Percentiles rank a stretch among this genome's conserved stretches.
Conservation (phyloP, 1,140 invertebrate genomes). For the Apis dorsata region DNA sequence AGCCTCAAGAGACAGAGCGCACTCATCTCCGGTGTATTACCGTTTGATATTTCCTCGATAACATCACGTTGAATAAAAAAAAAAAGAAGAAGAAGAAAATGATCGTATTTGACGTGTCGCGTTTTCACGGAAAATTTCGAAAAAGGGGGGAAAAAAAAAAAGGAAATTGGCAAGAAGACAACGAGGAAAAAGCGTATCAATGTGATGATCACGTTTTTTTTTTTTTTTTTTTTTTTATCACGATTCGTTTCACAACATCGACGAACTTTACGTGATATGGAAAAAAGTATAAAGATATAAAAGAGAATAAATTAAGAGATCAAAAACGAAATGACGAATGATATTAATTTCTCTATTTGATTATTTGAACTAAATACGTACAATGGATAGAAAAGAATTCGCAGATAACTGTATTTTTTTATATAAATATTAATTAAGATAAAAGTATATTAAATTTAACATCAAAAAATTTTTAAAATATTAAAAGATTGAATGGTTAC, state of each 20-base stretch:
- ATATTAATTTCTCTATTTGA: background rate
- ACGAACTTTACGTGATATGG: background rate
- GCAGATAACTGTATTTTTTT: too few relatives aligned
- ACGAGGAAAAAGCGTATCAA: background rate
- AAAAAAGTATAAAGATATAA: background rate
- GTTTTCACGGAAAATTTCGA: background rate
- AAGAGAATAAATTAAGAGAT: too few relatives aligned
- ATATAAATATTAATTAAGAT: too few relatives aligned
- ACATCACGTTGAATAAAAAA: background rate
- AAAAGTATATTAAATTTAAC: too few relatives aligned
- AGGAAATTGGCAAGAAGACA: background rate
- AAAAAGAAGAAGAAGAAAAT: background rate
- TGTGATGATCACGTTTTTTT: background rate
- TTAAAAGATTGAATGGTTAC: too few relatives aligned
- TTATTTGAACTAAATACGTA: background rate
- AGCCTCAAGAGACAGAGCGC: background rate
- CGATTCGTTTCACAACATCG: background rate
- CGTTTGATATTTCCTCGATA: conserved; percentile 33
- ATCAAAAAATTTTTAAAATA: too few relatives aligned
- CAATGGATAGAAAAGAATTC: too few relatives aligned
- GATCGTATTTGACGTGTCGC: conserved; percentile 13
- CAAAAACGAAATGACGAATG: background rate
- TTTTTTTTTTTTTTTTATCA: background rate
- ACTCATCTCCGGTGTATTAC: conserved; percentile 1
- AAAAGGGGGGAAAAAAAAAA: background rate